Conservation (phyloP, 2,888 invertebrate genomes). For the Ophioninae sp. region DNA sequence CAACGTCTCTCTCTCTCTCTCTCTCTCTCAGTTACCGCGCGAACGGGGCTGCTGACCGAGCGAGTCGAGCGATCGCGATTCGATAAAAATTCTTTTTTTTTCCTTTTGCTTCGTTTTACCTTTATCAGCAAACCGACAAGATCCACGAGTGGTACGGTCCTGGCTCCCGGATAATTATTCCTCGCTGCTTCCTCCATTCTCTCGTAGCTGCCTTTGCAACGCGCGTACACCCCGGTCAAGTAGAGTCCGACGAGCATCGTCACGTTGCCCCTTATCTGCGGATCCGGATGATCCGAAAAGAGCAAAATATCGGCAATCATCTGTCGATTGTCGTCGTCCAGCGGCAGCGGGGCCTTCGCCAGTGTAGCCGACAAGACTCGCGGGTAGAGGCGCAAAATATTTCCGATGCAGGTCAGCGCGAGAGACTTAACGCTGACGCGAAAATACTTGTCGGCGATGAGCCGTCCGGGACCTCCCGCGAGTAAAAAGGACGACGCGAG, state of each 20-base stretch:
- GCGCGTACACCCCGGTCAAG: slow-evolving; percentile 84
- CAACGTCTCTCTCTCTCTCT: no score
- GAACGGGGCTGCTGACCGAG: no score
- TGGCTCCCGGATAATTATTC: slow-evolving; percentile 43
- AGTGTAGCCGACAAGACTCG: slow-evolving; percentile 85
- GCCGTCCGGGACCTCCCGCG: slow-evolving; percentile 83
- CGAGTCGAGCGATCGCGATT: slow-evolving; percentile 57
- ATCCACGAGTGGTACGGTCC: slow-evolving; percentile 80
- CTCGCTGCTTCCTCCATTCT: slow-evolving; percentile 78
- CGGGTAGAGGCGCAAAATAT: slow-evolving; percentile 89
- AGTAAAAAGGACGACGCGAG: slow-evolving; percentile 89
- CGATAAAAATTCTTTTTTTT: slow-evolving; percentile 65
- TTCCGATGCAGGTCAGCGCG: slow-evolving; percentile 90
- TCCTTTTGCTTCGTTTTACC: slow-evolving; percentile 77
- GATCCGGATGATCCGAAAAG: slow-evolving; percentile 89
- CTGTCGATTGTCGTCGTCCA: slow-evolving; percentile 79
- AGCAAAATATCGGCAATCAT: slow-evolving; percentile 87
- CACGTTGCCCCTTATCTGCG: slow-evolving; percentile 89
- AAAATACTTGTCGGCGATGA: slow-evolving; percentile 88
- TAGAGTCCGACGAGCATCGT: slow-evolving; percentile 87
- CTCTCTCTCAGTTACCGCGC: no score
- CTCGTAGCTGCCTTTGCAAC: slow-evolving; percentile 76
- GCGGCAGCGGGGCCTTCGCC: slow-evolving; percentile 73
- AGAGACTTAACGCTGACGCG: slow-evolving; percentile 96
- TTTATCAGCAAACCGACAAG: slow-evolving; percentile 83